Evolutionary conservation across 1,140 invertebrate species (phyloP).

Genomic region (Venturia canescens): DNA sequence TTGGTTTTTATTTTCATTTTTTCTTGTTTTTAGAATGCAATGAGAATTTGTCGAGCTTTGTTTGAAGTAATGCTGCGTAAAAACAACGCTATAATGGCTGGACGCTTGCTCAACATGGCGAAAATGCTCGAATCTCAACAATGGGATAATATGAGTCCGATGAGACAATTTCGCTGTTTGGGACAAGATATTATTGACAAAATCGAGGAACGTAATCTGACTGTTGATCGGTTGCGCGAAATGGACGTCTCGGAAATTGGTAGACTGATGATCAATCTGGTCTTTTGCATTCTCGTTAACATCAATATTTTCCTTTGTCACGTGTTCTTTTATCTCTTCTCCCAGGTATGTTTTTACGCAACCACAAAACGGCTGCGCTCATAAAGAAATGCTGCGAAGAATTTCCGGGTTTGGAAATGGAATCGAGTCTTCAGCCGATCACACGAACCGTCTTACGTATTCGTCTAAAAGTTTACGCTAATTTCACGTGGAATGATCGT

Average conservation of each 20-base stretch:
- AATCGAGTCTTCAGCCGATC: conserved; percentile 94
- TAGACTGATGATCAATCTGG: conserved; percentile 64
- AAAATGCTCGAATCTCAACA: conserved; percentile 94
- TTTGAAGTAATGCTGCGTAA: conserved; percentile 96
- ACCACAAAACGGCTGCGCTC: conserved; percentile 84
- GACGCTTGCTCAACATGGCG: conserved; percentile 86
- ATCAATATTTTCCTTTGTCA: conserved; percentile 36
- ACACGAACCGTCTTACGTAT: conserved; percentile 95
- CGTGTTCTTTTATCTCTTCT: conserved; percentile 39
- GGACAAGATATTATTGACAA: conserved; percentile 87
- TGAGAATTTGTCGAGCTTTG: conserved; percentile 91
- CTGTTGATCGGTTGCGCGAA: conserved; percentile 87
- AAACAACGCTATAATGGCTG: conserved; percentile 93
- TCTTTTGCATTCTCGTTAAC: not conserved
- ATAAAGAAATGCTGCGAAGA: conserved; percentile 92
- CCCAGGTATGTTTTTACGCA: conserved; percentile 85
- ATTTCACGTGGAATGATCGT: conserved; percentile 94
- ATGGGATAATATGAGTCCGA: conserved; percentile 92
- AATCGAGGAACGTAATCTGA: conserved; percentile 87
- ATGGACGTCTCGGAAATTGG: conserved; percentile 93
- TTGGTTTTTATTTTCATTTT: not conserved
- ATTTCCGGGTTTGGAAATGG: conserved; percentile 90
- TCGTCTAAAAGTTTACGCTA: conserved; percentile 87
- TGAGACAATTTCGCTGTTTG: conserved; percentile 92
- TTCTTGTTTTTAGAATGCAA: conserved; percentile 84